Percentiles rank a stretch among this genome's conserved stretches.
Evolutionary conservation across 2,888 invertebrate genomes (phyloP).

Genomic region (Eubasilissa splendida): DNA sequence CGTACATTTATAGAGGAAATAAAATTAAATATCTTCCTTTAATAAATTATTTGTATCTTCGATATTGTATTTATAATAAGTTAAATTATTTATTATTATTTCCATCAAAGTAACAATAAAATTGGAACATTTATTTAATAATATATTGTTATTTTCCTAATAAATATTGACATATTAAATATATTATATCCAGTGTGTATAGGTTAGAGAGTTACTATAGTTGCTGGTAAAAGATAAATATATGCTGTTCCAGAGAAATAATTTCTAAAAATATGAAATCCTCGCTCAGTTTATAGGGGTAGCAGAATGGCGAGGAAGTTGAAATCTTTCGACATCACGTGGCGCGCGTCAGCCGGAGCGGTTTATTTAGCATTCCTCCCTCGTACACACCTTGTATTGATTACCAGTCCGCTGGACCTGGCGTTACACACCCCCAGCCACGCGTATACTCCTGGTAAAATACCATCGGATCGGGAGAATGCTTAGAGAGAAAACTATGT

Average conservation of each 20-base stretch:
- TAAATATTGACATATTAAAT: not conserved
- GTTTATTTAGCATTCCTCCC: slow-evolving; percentile 74
- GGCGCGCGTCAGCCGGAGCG: slow-evolving; percentile 61
- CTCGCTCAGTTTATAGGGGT: slow-evolving; percentile 14
- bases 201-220: no score
- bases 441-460: slow-evolving; percentile 44
- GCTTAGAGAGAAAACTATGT: not conserved
- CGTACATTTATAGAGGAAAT: no score
- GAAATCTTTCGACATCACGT: slow-evolving; percentile 50
- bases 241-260: not conserved
- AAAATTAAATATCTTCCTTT: no score
- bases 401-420: slow-evolving; percentile 67
- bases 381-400: slow-evolving; percentile 78
- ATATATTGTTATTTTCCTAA: not conserved
- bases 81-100: no score
- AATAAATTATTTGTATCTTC: no score
- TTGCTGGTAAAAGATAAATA: no score
- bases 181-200: no score
- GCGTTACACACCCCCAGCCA: slow-evolving; percentile 31
- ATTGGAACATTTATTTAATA: no score
- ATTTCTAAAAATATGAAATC: not conserved
- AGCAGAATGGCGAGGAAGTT: slow-evolving; percentile 39
- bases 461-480: not conserved
- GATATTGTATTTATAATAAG: no score
- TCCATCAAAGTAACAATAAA: no score